Percentiles rank a stretch among this genome's conserved stretches.
phyloP scores from a whole-genome alignment of 2,113 vertebrate genomes.

The Oncorhynchus tshawytscha region DNA sequence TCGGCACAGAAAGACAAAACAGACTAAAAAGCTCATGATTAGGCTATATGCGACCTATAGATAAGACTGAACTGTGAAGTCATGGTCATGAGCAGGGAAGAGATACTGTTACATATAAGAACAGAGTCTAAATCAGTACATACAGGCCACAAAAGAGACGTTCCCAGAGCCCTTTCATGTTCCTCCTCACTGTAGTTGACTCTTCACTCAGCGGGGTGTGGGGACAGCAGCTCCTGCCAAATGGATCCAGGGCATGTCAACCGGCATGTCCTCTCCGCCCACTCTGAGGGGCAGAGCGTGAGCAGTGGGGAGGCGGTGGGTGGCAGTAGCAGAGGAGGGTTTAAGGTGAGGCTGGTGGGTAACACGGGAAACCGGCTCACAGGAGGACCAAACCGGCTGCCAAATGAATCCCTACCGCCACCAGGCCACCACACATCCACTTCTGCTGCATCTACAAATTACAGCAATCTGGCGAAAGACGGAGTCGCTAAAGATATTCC shows the following conservation, averaged over 20 bases:
- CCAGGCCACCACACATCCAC: background rate
- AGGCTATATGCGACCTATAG: constrained; percentile 18
- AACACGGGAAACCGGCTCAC: constrained; percentile 70
- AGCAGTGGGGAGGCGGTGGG: constrained; percentile 45
- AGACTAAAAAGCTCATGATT: constrained; percentile 16
- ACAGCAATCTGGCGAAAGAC: constrained; percentile 44
- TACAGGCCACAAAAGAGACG: too few species aligned
- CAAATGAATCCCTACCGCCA: constrained; percentile 72
- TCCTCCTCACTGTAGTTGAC: constrained; percentile 42
- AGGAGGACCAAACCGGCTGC: constrained; percentile 72
- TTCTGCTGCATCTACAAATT: constrained; percentile 57
- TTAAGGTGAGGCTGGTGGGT: constrained; percentile 75
- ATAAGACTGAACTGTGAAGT: constrained; percentile 24
- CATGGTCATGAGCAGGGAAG: constrained; percentile 24
- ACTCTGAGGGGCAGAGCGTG: constrained; percentile 69
- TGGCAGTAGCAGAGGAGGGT: constrained; percentile 62
- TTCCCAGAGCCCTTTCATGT: too few species aligned
- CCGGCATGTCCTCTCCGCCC: constrained; percentile 70
- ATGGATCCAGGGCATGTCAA: constrained; percentile 63
- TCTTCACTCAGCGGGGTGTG: constrained; percentile 54
- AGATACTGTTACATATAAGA: constrained; percentile 44
- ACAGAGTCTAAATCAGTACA: constrained; percentile 2
- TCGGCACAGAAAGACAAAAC: constrained; percentile 11
- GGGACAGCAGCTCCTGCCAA: constrained; percentile 70
- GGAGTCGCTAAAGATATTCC: constrained; percentile 40